Base-by-base conservation (phyloP, 1,140 invertebrate species). In the Neuroterus valhalla region DNA sequence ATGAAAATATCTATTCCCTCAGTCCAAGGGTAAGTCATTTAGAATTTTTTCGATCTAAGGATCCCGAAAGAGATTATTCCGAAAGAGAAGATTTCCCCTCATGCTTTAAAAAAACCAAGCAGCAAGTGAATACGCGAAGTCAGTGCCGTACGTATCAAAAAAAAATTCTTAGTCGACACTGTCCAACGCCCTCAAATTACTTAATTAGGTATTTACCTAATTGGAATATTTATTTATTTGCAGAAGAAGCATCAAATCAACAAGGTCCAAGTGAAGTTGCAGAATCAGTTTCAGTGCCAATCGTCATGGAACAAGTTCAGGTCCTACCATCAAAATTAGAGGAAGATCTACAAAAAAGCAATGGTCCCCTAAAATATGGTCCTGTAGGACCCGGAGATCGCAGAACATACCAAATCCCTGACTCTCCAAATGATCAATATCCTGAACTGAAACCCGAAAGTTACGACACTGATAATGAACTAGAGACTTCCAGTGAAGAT, bases 401-500 rank as follows among this genome's bases (percentile, higher is more conserved):
- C 17, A 84, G 76, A 77, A 77, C 76, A 4, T 11, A 17, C 26
- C 38, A 55, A 21, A 62, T 45, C 14, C 70, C 66, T 19, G 78
- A 78, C 42, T 77, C 80, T 21, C 68, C 75, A 42, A 78, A 79
- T 48, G 73, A 67, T 66, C 31, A 38, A 38, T 8, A 8, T 23
- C 74, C 76, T 10, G 38, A 76, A 26, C 2, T 14, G 17, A 79
- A 78, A 74, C 43, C 68, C 26, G n/a, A 45, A 75, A 69, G 23
- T 15, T 62, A 46, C 8, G 78, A 80, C 11, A 81, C 81, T 4
- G 85, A 85, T 4, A 77, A 86, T 17, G 85, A 87, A 5, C n/a
- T 81, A 11, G 84, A 86, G 11, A 85, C 77, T 66, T 88, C 87
- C 6, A 87, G 85, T 26, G 87, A 87, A 1, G 84, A 81, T 8